Base-by-base conservation (phyloP, 2,888 invertebrate genomes). In the Drosophila mimica region DNA sequence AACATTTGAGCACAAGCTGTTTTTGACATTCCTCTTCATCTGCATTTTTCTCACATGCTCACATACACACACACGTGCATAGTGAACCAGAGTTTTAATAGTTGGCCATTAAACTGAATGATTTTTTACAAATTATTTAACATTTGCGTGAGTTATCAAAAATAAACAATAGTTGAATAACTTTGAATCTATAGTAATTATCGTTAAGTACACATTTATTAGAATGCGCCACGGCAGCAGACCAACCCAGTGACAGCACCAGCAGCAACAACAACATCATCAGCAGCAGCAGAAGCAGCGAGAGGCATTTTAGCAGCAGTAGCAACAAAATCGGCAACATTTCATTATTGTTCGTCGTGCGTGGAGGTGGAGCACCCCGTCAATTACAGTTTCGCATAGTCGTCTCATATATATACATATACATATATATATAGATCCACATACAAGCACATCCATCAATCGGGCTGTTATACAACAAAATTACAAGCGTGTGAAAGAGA, bases 381-480 rank as follows among this genome's bases (percentile, higher is more conserved):
- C 85, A 86, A 89, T 89, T 86, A 89, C 75, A 84, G 82, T 80
- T 74, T 82, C 73, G 69, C 72, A 68, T 79, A 77, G 69, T 69
- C 71, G 38, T 30, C n/a, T n/a, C 13, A 13, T n/a, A 56, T 28
- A 38, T 56, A 9, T 31, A 31, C 30, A 20, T 13, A 40, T n/a
- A 28, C n/a, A 30, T 8, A 56, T 73, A 70, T 65, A 56, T 73
- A 70, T 66, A 63, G 38, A 71, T 54, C 52, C 61, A 65, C 60
- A 60, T 66, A 46, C 60, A 61, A 49, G 17, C 15, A n/a, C 62
- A 71, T 56, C 61, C 64, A 46, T 58, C 64, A 60, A 52, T 58
- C 49, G 46, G 62, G 70, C 76, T 89, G 89, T 86, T 86, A 86
- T 89, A 86, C 85, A 86, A 86, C 89, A 74, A 89, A 84, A 78